A percentile compares a stretch with the other conserved stretches of the same genome.
phyloP scores from a whole-genome alignment of 2,797 vertebrate genomes.

The Hyperoplus lanceolatus region DNA sequence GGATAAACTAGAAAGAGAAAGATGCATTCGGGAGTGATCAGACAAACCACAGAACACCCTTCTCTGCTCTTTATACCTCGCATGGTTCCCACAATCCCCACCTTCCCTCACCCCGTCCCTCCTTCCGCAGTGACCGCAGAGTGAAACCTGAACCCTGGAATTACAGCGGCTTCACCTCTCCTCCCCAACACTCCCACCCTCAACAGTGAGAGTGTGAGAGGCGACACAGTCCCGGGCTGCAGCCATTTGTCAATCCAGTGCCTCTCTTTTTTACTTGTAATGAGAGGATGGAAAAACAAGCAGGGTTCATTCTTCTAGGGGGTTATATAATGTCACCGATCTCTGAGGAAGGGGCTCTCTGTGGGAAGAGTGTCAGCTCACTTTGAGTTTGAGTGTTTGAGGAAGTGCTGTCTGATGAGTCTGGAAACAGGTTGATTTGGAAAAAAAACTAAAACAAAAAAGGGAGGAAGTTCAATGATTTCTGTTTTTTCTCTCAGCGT shows the following conservation, averaged over 20 bases:
- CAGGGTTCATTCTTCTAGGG: constrained; percentile 59
- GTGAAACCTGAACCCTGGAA: constrained; percentile 86
- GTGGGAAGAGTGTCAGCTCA: constrained; percentile 34
- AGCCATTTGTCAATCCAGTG: constrained; percentile 60
- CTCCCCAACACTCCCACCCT: constrained; percentile 28
- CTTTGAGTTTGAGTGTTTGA: constrained; percentile 16
- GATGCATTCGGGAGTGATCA: constrained; percentile 75
- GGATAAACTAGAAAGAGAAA: constrained; percentile 72
- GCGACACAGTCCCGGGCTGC: constrained; percentile 36
- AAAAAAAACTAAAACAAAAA: constrained; percentile 42
- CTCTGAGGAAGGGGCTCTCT: constrained; percentile 26
- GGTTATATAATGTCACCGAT: constrained; percentile 63
- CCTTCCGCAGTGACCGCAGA: constrained; percentile 77
- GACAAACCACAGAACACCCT: constrained; percentile 76
- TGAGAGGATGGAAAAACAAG: constrained; percentile 63
- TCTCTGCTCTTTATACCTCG: constrained; percentile 74
- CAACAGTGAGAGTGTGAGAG: constrained; percentile 68
- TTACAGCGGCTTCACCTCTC: constrained; percentile 71
- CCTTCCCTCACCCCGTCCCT: constrained; percentile 67
- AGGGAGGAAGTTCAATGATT: constrained; percentile 52
- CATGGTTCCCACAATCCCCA: constrained; percentile 76
- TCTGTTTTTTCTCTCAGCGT: constrained; percentile 46
- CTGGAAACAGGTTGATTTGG: constrained; percentile 10
- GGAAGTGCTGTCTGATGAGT: constrained; percentile 22
- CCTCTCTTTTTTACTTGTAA: constrained; percentile 49